Conservation (phyloP, 2,888 invertebrate genomes). For the Harpagoxenus sublaevis region DNA sequence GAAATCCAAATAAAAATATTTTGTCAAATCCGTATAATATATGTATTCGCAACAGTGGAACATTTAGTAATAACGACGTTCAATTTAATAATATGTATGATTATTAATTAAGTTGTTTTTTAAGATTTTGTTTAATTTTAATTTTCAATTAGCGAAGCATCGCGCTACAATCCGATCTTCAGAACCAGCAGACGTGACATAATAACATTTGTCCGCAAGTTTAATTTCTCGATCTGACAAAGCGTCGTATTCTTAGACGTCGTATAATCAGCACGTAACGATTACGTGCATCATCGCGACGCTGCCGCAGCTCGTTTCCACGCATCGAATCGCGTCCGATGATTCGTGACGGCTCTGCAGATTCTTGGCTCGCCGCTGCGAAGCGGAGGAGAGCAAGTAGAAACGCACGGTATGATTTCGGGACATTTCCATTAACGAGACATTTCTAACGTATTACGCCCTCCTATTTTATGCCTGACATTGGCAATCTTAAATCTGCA, state of each 20-base stretch:
- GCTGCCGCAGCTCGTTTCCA: constrained; percentile 49
- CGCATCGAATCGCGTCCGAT: constrained; percentile 56
- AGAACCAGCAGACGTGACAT: background rate
- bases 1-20: background rate
- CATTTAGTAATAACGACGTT: background rate
- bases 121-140: background rate
- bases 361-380: constrained; percentile 49
- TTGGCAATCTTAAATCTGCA: constrained; percentile 17
- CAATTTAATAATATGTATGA: background rate
- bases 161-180: background rate
- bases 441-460: constrained; percentile 33
- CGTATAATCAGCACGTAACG: constrained; percentile 55
- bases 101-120: background rate
- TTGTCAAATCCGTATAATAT: background rate
- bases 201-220: background rate
- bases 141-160: background rate
- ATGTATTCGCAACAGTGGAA: background rate
- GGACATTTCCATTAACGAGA: constrained; percentile 47
- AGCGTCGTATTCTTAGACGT: constrained; percentile 47
- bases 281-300: constrained; percentile 56
- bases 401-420: constrained; percentile 24
- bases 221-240: constrained; percentile 9
- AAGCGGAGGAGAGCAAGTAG: constrained; percentile 11
- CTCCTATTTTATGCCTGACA: constrained; percentile 19
- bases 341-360: constrained; percentile 42